These are phyloP conservation scores for Nerophis lumbriciformis DNA, from an alignment of 2,113 vertebrate species.

Conservation along the genomic window DNA sequence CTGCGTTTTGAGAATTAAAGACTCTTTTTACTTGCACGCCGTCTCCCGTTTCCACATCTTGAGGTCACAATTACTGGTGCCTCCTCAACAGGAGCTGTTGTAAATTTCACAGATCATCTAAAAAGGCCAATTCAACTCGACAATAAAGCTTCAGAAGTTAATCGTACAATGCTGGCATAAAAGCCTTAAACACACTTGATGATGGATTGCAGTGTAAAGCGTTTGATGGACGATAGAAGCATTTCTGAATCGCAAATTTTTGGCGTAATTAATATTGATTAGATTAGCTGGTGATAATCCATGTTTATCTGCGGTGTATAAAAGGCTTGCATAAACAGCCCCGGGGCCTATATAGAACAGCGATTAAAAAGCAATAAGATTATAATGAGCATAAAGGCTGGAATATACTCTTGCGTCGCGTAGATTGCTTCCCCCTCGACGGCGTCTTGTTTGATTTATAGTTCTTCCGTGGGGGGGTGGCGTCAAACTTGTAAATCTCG, in stretches of 20 bases:
- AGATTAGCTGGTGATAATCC: conserved; percentile 39
- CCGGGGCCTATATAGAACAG: conserved; percentile 15
- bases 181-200: background rate
- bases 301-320: conserved; percentile 35
- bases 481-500: too few relatives aligned
- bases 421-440: too few relatives aligned
- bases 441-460: too few relatives aligned
- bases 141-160: conserved; percentile 11
- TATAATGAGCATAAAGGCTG: conserved; percentile 13
- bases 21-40: too few relatives aligned
- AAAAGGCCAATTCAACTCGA: conserved; percentile 50
- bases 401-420: too few relatives aligned
- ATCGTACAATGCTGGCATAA: background rate
- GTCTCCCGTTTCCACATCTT: too few relatives aligned
- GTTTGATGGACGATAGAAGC: conserved; percentile 25
- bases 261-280: conserved; percentile 57
- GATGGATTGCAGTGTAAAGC: conserved; percentile 26
- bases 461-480: too few relatives aligned
- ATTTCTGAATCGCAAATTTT: conserved; percentile 27
- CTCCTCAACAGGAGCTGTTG: conserved; percentile 18
- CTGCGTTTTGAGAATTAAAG: too few relatives aligned
- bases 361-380: conserved; percentile 25
- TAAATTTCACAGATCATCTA: conserved; percentile 44
- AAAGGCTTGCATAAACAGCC: conserved; percentile 31
- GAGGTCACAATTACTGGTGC: too few relatives aligned